phyloP scores from a whole-genome alignment of 2,888 invertebrate species.

The Drosophila infuscata region DNA sequence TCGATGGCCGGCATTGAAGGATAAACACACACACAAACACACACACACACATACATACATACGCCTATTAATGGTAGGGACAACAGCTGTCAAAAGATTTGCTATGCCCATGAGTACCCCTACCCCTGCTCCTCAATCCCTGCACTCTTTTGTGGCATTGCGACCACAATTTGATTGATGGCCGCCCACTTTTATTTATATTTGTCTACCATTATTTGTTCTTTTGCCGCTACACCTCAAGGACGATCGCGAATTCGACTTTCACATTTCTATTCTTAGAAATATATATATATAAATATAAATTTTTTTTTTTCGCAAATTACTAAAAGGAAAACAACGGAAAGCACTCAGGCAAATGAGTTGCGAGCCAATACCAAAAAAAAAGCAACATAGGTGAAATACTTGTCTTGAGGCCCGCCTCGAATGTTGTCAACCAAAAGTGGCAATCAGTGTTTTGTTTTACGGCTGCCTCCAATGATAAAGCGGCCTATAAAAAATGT shows the following conservation, averaged over 20 bases:
- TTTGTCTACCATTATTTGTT: slow-evolving; percentile 46
- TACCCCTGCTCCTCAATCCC: neutral
- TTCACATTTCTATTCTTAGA: slow-evolving; percentile 15
- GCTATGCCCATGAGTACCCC: neutral
- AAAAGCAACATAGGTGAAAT: slow-evolving; percentile 2
- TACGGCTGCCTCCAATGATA: slow-evolving; percentile 37
- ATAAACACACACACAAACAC: neutral
- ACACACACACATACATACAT: neutral
- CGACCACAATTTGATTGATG: slow-evolving; percentile 68
- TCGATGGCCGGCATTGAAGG: slow-evolving; percentile 56
- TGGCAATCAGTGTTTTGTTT: slow-evolving; percentile 47
- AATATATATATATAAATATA: no score
- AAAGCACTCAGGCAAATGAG: slow-evolving; percentile 78
- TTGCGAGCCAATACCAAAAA: slow-evolving; percentile 34
- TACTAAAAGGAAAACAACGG: slow-evolving; percentile 60
- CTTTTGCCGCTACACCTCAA: slow-evolving; percentile 40
- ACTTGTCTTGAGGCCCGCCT: slow-evolving; percentile 23
- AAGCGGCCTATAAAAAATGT: slow-evolving; percentile 29
- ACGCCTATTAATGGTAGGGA: slow-evolving; percentile 26
- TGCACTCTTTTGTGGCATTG: neutral
- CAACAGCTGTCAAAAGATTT: slow-evolving; percentile 46
- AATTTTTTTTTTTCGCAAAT: slow-evolving; percentile 40
- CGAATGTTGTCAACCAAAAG: slow-evolving; percentile 32
- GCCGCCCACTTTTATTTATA: slow-evolving; percentile 44
- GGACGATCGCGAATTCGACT: slow-evolving; percentile 47